phyloP scores from a whole-genome alignment of 2,797 vertebrate species.

The Molothrus ater region DNA sequence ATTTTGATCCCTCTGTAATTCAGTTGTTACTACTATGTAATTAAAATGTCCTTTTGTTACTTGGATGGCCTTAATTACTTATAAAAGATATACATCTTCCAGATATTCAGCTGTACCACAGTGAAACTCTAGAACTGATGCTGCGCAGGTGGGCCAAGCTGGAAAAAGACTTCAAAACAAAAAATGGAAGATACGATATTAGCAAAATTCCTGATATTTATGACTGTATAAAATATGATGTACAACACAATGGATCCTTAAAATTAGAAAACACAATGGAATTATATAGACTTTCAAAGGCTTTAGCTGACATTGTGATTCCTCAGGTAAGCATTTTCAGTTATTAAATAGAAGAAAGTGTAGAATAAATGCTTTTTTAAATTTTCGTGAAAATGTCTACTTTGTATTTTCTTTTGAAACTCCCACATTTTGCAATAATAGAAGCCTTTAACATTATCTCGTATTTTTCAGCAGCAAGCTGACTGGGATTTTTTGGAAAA shows the following conservation, averaged over 20 bases:
- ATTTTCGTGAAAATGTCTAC: background rate
- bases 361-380: background rate
- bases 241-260: conserved; percentile 88
- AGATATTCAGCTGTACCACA: conserved; percentile 92
- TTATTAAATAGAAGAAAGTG: background rate
- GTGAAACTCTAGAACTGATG: conserved; percentile 90
- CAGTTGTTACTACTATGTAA: background rate
- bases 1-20: background rate
- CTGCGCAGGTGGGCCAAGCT: conserved; percentile 89
- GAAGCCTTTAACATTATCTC: background rate
- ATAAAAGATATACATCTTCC: conserved; percentile 3
- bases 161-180: conserved; percentile 91
- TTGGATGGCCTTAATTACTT: conserved; percentile 1
- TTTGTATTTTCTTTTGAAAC: background rate
- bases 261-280: conserved; percentile 89
- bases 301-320: conserved; percentile 90
- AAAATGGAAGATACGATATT: conserved; percentile 90
- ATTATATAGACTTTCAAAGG: conserved; percentile 88
- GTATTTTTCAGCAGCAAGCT: background rate
- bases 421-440: background rate
- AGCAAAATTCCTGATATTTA: conserved; percentile 93
- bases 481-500: background rate
- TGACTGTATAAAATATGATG: conserved; percentile 91
- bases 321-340: conserved; percentile 81
- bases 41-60: background rate